Percentiles rank a stretch among this genome's conserved stretches.
Evolutionary conservation across 2,113 vertebrate genomes (phyloP).

Genomic region (Phrynosoma blainvillii): DNA sequence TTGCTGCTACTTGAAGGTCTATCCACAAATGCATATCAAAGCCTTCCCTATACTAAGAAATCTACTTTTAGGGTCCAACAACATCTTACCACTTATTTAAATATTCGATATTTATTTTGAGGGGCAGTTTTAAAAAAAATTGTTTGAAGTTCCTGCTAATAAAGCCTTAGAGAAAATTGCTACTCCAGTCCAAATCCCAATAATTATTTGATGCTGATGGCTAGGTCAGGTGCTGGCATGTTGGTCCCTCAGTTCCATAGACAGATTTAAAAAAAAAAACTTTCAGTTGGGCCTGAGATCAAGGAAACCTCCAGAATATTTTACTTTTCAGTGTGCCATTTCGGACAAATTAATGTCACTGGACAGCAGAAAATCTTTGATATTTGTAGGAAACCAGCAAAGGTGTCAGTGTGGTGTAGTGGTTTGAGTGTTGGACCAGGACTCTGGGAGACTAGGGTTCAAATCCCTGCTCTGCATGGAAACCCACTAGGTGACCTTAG

Average conservation of each 20-base stretch:
- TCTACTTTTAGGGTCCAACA: slow-evolving; percentile 15
- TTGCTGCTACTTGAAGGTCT: not conserved
- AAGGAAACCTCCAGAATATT: not conserved
- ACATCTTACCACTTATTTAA: slow-evolving; percentile 29
- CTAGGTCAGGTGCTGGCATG: not conserved
- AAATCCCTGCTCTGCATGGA: too few relatives aligned
- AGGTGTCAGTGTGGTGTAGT: too few relatives aligned
- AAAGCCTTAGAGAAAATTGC: not conserved
- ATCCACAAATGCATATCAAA: slow-evolving; percentile 17
- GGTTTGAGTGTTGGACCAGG: too few relatives aligned
- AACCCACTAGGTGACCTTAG: too few relatives aligned
- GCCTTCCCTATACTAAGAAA: not conserved
- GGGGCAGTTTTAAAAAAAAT: slow-evolving; percentile 7
- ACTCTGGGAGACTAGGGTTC: too few relatives aligned
- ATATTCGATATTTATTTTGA: not conserved
- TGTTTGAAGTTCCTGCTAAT: not conserved
- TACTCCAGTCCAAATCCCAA: not conserved
- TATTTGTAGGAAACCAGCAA: too few relatives aligned
- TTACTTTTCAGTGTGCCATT: not conserved
- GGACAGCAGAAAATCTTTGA: not conserved
- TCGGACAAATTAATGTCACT: not conserved
- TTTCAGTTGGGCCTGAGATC: not conserved
- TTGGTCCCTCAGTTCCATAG: not conserved
- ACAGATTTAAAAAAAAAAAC: not conserved
- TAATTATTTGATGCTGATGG: not conserved